Conservation (phyloP, 2,888 invertebrate genomes). For the Drosophila cognata region DNA sequence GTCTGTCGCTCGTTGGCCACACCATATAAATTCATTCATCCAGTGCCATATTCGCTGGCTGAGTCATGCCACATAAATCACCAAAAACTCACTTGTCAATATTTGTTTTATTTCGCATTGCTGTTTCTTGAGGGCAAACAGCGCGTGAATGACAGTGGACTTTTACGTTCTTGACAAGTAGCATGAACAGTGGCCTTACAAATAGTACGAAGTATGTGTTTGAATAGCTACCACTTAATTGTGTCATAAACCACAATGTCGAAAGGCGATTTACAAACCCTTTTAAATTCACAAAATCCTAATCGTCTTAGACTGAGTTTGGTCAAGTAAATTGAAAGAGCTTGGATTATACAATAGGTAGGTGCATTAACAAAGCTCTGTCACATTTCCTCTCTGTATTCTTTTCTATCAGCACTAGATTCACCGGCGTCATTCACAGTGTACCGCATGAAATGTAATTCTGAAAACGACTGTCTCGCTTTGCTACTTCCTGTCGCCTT, state of each 20-base stretch:
- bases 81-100: constrained; percentile 68
- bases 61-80: constrained; percentile 78
- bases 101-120: constrained; percentile 71
- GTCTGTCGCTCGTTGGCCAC: constrained; percentile 19
- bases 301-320: constrained; percentile 17
- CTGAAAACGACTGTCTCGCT: not conserved
- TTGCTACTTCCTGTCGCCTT: constrained; percentile 4
- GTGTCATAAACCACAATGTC: not conserved
- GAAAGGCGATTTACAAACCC: not conserved
- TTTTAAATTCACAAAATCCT: not conserved
- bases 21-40: constrained; percentile 48
- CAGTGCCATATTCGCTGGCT: constrained; percentile 33
- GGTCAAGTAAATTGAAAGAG: not conserved
- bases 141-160: constrained; percentile 43
- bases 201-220: not conserved
- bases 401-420: not conserved
- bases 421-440: constrained; percentile 3
- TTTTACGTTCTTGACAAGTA: not conserved
- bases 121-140: constrained; percentile 34
- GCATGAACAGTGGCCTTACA: not conserved
- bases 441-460: constrained; percentile 16
- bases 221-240: not conserved
- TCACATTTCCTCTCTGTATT: not conserved
- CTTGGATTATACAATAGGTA: not conserved
- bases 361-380: not conserved